Evolutionary conservation across 2,113 vertebrate species (phyloP).

Genomic region (Sphyrna mokarran): DNA sequence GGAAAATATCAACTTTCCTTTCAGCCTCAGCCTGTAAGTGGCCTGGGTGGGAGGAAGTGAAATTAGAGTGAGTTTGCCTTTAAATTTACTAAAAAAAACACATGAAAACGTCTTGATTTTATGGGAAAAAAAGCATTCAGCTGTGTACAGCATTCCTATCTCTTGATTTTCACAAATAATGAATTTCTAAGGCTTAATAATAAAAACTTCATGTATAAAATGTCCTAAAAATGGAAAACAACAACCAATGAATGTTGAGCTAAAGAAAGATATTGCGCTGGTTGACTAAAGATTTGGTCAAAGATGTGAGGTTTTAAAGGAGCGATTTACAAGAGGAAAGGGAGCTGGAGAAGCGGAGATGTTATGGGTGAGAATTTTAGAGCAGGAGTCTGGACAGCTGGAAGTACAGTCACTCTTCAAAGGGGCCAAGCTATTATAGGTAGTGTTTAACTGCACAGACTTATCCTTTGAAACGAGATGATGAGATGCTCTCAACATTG

Average conservation of each 20-base stretch:
- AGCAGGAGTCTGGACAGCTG: background rate
- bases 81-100: background rate
- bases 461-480: background rate
- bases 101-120: background rate
- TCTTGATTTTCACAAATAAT: background rate
- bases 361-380: background rate
- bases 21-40: background rate
- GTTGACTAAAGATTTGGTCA: background rate
- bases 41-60: background rate
- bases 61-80: background rate
- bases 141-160: background rate
- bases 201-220: background rate
- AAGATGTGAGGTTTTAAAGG: background rate
- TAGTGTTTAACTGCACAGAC: background rate
- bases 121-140: background rate
- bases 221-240: background rate
- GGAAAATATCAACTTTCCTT: background rate
- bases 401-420: background rate
- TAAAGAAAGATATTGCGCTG: background rate
- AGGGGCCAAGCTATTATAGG: background rate
- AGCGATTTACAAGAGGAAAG: background rate
- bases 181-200: background rate
- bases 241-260: background rate
- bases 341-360: background rate
- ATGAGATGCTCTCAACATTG: background rate